Percentiles rank a stretch among this genome's conserved stretches.
phyloP scores from a whole-genome alignment of 2,888 invertebrate genomes.

The Lasioglossum malachurum region DNA sequence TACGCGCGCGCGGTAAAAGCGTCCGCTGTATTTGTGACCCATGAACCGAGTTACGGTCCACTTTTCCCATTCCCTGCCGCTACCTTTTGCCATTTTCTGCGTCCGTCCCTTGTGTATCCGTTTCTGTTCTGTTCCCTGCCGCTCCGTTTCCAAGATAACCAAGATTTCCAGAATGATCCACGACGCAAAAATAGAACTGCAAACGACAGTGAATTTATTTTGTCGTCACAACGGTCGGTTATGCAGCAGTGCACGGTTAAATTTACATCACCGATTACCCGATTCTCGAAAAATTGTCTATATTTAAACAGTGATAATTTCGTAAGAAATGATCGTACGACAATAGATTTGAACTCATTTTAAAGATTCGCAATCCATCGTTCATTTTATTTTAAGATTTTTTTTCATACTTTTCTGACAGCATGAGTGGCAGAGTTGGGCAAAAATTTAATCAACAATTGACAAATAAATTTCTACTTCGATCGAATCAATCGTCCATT shows the following conservation, averaged over 20 bases:
- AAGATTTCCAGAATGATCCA: background rate
- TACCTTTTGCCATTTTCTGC: background rate
- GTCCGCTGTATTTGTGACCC: slow-evolving; percentile 28
- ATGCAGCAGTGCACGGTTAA: background rate
- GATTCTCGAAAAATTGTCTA: background rate
- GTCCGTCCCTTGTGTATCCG: slow-evolving; percentile 3
- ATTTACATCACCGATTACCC: background rate
- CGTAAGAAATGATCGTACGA: too few species aligned
- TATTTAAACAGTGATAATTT: too few species aligned
- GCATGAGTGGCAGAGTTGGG: too few species aligned
- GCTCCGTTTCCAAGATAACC: background rate
- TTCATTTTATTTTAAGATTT: too few species aligned
- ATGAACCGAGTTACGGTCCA: slow-evolving; percentile 58
- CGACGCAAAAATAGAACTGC: background rate
- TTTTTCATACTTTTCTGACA: too few species aligned
- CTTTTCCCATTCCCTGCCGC: slow-evolving; percentile 43
- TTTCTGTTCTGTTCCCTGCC: background rate
- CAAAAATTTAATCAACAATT: too few species aligned
- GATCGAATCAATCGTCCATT: too few species aligned
- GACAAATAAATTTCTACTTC: too few species aligned
- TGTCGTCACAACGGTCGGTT: background rate
- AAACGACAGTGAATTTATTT: background rate
- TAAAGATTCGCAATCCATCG: too few species aligned
- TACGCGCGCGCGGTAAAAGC: slow-evolving; percentile 72
- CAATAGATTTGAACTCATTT: too few species aligned